Base-by-base conservation (phyloP, 2,888 invertebrate species). In the Agonum fuliginosum region DNA sequence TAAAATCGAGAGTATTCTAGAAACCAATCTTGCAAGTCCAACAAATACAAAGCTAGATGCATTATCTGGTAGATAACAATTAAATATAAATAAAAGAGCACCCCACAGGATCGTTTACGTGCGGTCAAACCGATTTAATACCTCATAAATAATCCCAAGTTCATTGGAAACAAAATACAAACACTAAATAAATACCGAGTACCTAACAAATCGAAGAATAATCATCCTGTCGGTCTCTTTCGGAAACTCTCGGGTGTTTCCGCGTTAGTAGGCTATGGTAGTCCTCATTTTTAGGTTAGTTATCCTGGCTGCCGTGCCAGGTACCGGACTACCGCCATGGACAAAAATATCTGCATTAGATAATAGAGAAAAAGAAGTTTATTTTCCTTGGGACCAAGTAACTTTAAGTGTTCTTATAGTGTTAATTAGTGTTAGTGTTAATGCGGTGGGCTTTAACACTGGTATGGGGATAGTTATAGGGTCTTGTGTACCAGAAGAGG, bases 391-490 rank as follows among this genome's bases (percentile, higher is more conserved):
- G 58, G 58, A 62, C 58, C 58, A 62, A 62, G 1, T 2, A 27
- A 4, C 3, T 1, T 54, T n/a, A 1, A 17, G 17, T 46, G 8
- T 17, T 8, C 3, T 8, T 30, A 6, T 12, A 17, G 46, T 46
- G 46, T 12, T 8, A 14, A 17, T 1, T 46, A 17, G 19, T 37
- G 37, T 70, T 20, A 19, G 14, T 72, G 22, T 10, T 3, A 30
- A 67, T 75, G 75, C 10, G 19, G 75, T 41, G 30, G 17, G 30
- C 24, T 62, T 17, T 17, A 12, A 12, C 84, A 84, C 84, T 80
- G 82, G 79, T 79, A 93, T 93, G 93, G 93, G 93, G 81, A 92
- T 93, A 85, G 92, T 92, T 81, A 91, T 93, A 80, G 93, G 93
- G 82, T 92, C 92, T 72, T 93, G 93, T 85, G 91, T 93, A 84